phyloP scores from a whole-genome alignment of 2,113 vertebrate species.

The Prolemur simus region DNA sequence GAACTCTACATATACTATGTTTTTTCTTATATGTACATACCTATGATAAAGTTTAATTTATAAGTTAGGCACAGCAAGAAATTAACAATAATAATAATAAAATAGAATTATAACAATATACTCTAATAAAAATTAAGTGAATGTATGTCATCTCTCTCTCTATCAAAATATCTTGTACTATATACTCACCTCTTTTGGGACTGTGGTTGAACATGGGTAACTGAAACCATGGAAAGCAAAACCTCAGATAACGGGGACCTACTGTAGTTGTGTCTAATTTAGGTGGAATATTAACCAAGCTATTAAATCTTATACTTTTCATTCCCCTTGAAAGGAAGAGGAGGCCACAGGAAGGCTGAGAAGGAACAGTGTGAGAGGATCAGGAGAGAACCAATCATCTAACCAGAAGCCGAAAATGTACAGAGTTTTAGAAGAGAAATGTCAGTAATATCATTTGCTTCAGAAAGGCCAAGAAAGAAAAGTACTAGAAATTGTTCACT shows the following conservation, averaged over 20 bases:
- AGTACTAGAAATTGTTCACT: not conserved
- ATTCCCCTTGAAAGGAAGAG: not conserved
- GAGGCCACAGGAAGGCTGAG: constrained; percentile 16
- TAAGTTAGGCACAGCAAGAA: not conserved
- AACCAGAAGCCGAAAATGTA: not conserved
- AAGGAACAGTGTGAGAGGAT: not conserved
- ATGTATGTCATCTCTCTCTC: not conserved
- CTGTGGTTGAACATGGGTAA: not conserved
- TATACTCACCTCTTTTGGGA: not conserved
- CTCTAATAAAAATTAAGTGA: not conserved
- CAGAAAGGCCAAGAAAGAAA: constrained; percentile 20
- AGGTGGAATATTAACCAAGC: not conserved
- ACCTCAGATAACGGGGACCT: not conserved
- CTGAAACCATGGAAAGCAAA: not conserved
- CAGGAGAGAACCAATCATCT: not conserved
- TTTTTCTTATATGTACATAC: not conserved
- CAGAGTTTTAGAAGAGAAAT: not conserved
- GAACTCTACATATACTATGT: not conserved
- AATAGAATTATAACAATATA: not conserved
- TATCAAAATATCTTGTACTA: not conserved
- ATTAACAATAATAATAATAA: not conserved
- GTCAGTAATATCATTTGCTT: not conserved
- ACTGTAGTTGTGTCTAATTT: not conserved
- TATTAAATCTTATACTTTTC: not conserved
- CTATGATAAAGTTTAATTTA: not conserved